Evolutionary conservation across 2,797 vertebrate species (phyloP).

Genomic region (Prunella strophiata): DNA sequence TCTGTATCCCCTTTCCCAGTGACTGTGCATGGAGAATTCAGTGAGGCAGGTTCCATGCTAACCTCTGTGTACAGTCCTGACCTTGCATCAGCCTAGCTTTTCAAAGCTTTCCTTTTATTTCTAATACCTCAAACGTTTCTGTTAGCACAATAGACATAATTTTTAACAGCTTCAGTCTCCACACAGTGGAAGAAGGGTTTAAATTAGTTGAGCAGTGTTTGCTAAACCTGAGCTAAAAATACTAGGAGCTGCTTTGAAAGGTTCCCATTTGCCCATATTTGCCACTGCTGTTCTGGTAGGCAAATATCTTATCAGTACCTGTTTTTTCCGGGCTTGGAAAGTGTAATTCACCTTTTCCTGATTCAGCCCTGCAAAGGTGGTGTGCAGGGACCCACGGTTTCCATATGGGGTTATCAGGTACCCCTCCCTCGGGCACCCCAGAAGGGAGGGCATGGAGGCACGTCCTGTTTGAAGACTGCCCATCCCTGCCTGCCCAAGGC

Average conservation of each 20-base stretch:
- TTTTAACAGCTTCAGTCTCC: not conserved
- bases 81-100: not conserved
- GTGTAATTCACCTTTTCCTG: constrained; percentile 50
- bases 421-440: constrained; percentile 61
- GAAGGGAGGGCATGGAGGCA: constrained; percentile 51
- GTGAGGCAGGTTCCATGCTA: not conserved
- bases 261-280: constrained; percentile 21
- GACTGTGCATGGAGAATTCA: not conserved
- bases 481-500: constrained; percentile 53
- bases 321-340: constrained; percentile 28
- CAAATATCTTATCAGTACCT: constrained; percentile 39
- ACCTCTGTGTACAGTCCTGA: not conserved
- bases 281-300: not conserved
- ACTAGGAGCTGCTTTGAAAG: constrained; percentile 18
- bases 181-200: not conserved
- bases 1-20: not conserved
- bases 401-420: constrained; percentile 61
- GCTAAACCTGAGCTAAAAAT: constrained; percentile 12
- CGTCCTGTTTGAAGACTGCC: constrained; percentile 72
- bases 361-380: constrained; percentile 67
- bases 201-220: not conserved
- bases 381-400: constrained; percentile 47
- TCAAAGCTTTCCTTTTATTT: not conserved
- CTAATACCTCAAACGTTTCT: not conserved
- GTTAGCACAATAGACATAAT: not conserved